Base-by-base conservation (phyloP, 2,113 vertebrate species). In the Oncorhynchus masou region DNA sequence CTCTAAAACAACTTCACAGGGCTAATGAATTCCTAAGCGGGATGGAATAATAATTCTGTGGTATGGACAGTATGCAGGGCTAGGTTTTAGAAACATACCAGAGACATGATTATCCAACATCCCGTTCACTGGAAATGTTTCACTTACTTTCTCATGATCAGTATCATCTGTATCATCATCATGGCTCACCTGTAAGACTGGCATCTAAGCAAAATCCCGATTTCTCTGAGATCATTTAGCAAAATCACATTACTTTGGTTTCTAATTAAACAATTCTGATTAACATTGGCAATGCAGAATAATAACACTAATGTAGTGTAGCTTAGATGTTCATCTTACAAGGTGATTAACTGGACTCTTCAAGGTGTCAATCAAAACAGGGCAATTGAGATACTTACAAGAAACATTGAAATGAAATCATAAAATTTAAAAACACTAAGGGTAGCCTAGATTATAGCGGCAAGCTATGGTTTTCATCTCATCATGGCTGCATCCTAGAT, bases 141-240 rank as follows among this genome's bases (percentile, higher is more conserved):
- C 90, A 94, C 91, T 94, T 90, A 94, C 91, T 89, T 92, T 90
- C 79, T 89, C 91, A 90, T 91, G 91, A 81, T 87, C 84, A 78
- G 87, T 88, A 54, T 19, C 51, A 54, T 51, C 64, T 27, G 20
- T 88, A 88, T 81, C 88, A 75, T 91, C 91, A 88, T 82, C 74
- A 89, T 87, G 76, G 88, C 81, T 86, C 49, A 78, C 86, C 89
- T 91, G 90, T 86, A 90, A 92, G 74, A 91, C 88, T 89, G 74
- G 90, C 74, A 91, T 84, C 88, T 92, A 85, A 92, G 84, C 74
- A 86, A 83, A 64, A 79, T 75, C 85, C 71, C 70, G 29, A 82
- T 71, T 83, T 66, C 74, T 83, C 72, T 82, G 5, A 54, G 16
- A 54, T 54, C 39, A 45, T 45, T 45, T 45, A 11, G 39, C 39